Evolutionary conservation across 64 coral and sea anemone species (phyloP).

Genomic region (Orbicella faveolata): DNA sequence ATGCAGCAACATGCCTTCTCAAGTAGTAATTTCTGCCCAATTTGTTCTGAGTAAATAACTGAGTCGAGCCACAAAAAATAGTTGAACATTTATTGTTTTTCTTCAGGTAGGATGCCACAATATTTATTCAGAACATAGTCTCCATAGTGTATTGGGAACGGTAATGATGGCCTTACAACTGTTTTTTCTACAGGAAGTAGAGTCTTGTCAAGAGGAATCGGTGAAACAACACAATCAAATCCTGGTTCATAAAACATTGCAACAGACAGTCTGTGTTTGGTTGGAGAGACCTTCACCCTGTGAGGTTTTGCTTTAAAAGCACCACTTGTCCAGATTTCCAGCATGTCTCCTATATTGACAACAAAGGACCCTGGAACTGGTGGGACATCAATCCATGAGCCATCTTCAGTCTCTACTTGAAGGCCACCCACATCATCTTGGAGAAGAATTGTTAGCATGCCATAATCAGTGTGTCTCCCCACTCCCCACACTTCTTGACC

Average conservation of each 20-base stretch:
- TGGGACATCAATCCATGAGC: slow-evolving; percentile 50
- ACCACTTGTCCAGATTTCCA: slow-evolving; percentile 81
- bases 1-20: too few species aligned
- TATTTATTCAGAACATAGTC: slow-evolving; percentile 65
- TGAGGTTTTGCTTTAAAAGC: slow-evolving; percentile 60
- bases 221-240: slow-evolving; percentile 50
- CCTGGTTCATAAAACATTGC: slow-evolving; percentile 74
- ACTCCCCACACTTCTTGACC: slow-evolving; percentile 43
- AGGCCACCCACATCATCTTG: slow-evolving; percentile 75
- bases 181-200: slow-evolving; percentile 24
- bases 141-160: slow-evolving; percentile 59
- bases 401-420: slow-evolving; percentile 42
- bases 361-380: slow-evolving; percentile 66
- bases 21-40: too few species aligned
- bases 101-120: slow-evolving; percentile 28
- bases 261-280: slow-evolving; percentile 50
- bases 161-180: not conserved
- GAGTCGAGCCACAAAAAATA: not conserved
- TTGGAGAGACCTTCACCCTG: slow-evolving; percentile 53
- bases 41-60: not conserved
- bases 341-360: slow-evolving; percentile 74
- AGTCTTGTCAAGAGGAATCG: slow-evolving; percentile 60
- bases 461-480: slow-evolving; percentile 72
- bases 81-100: not conserved
- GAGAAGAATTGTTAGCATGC: slow-evolving; percentile 48